Conservation (phyloP, 2,113 vertebrate species). For the Thamnaconus septentrionalis region DNA sequence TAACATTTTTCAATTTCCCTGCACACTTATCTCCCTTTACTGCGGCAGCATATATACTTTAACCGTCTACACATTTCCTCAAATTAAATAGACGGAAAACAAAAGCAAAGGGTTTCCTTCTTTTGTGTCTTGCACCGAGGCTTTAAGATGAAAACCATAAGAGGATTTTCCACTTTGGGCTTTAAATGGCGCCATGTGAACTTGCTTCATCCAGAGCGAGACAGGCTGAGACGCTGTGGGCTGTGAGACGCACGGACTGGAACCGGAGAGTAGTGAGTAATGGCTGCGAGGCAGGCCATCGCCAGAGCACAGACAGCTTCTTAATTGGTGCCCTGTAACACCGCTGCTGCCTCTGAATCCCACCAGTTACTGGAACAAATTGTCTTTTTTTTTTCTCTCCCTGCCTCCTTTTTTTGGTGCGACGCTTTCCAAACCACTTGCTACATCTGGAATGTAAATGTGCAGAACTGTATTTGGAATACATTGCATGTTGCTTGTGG, state of each 20-base stretch:
- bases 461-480: slow-evolving; percentile 10
- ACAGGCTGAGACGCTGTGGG: slow-evolving; percentile 36
- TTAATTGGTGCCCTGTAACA: slow-evolving; percentile 66
- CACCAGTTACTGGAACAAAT: slow-evolving; percentile 48
- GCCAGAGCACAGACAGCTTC: slow-evolving; percentile 42
- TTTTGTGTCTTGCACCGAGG: not conserved
- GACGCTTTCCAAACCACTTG: slow-evolving; percentile 12
- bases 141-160: slow-evolving; percentile 10
- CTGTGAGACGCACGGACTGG: slow-evolving; percentile 36
- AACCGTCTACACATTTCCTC: no score
- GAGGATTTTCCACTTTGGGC: slow-evolving; percentile 33
- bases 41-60: no score
- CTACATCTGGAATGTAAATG: slow-evolving; percentile 21
- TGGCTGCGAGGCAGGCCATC: slow-evolving; percentile 38
- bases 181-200: slow-evolving; percentile 34
- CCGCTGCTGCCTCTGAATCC: slow-evolving; percentile 38
- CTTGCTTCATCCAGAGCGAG: slow-evolving; percentile 24
- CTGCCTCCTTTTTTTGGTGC: slow-evolving; percentile 1
- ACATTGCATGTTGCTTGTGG: no score
- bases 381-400: slow-evolving; percentile 15
- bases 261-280: slow-evolving; percentile 52
- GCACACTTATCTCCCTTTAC: no score
- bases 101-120: no score
- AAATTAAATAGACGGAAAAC: no score
- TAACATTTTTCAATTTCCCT: no score